Conservation (phyloP, 2,113 vertebrate genomes). For the Festucalex cinctus region DNA sequence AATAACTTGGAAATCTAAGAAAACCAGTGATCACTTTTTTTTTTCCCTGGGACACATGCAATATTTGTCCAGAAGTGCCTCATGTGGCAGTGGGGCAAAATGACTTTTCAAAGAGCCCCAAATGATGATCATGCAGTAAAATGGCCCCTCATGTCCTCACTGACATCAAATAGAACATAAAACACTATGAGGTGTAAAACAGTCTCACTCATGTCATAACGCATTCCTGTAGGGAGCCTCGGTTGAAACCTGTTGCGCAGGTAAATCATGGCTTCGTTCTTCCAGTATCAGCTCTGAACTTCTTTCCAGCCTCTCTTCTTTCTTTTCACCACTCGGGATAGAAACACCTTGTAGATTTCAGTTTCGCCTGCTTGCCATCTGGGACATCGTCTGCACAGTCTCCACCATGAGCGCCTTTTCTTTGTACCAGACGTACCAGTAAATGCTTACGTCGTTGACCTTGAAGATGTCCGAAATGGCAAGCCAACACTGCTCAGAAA, state of each 20-base stretch:
- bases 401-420: constrained; percentile 17
- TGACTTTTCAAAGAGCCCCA: neutral
- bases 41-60: too few species aligned
- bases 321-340: neutral
- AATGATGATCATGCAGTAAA: neutral
- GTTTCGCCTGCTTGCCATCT: constrained; percentile 10
- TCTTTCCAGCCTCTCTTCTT: constrained; percentile 18
- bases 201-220: neutral
- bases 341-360: neutral
- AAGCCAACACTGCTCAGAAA: constrained; percentile 65
- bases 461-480: constrained; percentile 45
- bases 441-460: constrained; percentile 22
- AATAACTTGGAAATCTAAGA: neutral
- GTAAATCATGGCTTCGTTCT: neutral
- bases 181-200: neutral
- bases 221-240: too few species aligned
- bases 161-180: neutral
- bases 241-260: neutral
- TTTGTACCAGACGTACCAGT: constrained; percentile 8
- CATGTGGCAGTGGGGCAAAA: neutral
- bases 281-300: constrained; percentile 10
- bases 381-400: constrained; percentile 4
- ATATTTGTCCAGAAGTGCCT: neutral
- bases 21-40: neutral
- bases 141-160: neutral